Base-by-base conservation (phyloP, 2,888 invertebrate genomes). In the Sericinus montela region DNA sequence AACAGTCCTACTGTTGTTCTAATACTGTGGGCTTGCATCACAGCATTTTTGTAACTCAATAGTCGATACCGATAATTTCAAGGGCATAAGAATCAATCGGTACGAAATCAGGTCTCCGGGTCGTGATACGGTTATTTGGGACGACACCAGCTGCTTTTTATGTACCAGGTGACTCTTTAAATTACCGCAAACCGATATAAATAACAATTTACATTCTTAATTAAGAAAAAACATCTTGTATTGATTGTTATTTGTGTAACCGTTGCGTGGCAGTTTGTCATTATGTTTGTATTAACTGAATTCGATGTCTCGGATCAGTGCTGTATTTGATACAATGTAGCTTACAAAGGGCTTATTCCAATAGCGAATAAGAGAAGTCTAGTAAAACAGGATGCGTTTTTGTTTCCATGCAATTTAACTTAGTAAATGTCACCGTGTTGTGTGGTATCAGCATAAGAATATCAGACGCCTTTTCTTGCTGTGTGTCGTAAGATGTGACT, bases 71-170 rank as follows among this genome's bases (percentile, higher is more conserved):
- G 16, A 36, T 30, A 42, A 39, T 30, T 29, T 32, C 43, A 48
- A 48, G 48, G 48, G 42, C 38, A 34, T 15, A 29, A 10, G 25
- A 14, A 3, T 11, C 14, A 13, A 10, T 44, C 23, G 37, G 43
- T 41, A 51, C 30, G 40, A 44, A 48, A 32, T 13, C 38, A 39
- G 52, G 52, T 54, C 52, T 55, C 34, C 52, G 46, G 56, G 56
- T 56, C 58, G 47, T 40, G 13, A 32, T 56, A 54, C 58, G 53
- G 56, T 58, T 48, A 19, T 52, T 53, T 51, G 41, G 55, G 34
- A 48, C 25, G 34, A 11, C 29, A 40, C 35, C 48, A 49, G 44
- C 49, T 49, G 49, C 49, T 29, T 11, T 38, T 45, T 23, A 39
- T 34, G 35, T n/a, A 38, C 32, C 49, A 49, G 49, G 44, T 49